Evolutionary conservation across 2,888 invertebrate genomes (phyloP).

Genomic region (Meganola albula): DNA sequence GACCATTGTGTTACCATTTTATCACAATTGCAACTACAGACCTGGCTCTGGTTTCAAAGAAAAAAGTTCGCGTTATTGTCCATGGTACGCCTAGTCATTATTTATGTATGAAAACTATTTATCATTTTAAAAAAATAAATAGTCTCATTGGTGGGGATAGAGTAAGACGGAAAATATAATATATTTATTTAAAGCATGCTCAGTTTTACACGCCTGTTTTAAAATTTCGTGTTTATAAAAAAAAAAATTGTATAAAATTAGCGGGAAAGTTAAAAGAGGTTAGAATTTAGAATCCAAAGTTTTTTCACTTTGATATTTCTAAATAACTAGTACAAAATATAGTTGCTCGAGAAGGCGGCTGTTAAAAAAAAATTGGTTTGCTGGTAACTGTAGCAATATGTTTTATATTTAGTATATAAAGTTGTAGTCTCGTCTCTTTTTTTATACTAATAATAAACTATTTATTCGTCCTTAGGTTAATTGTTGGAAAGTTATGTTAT

Average conservation of each 20-base stretch:
- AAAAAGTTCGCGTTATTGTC: slow-evolving; percentile 53
- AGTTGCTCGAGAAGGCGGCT: slow-evolving; percentile 43
- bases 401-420: slow-evolving; percentile 49
- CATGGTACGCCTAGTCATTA: slow-evolving; percentile 75
- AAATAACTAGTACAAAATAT: slow-evolving; percentile 58
- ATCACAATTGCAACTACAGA: too few species aligned
- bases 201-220: slow-evolving; percentile 30
- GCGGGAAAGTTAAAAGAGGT: slow-evolving; percentile 31
- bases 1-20: too few species aligned
- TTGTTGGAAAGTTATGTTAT: slow-evolving; percentile 61
- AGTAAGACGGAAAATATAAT: slow-evolving; percentile 34
- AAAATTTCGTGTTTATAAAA: slow-evolving; percentile 22
- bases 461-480: slow-evolving; percentile 54
- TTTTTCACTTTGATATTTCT: too few species aligned
- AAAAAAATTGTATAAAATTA: slow-evolving; percentile 26
- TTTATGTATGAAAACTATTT: slow-evolving; percentile 61
- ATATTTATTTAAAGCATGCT: slow-evolving; percentile 39
- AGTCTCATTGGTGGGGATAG: slow-evolving; percentile 49
- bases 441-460: slow-evolving; percentile 42
- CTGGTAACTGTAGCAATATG: slow-evolving; percentile 51
- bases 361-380: slow-evolving; percentile 44
- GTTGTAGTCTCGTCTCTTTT: slow-evolving; percentile 46
- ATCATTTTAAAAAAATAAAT: slow-evolving; percentile 53
- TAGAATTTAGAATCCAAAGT: slow-evolving; percentile 39
- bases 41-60: too few species aligned